Base-by-base conservation (phyloP, 2,797 vertebrate species). In the Potorous gilbertii region DNA sequence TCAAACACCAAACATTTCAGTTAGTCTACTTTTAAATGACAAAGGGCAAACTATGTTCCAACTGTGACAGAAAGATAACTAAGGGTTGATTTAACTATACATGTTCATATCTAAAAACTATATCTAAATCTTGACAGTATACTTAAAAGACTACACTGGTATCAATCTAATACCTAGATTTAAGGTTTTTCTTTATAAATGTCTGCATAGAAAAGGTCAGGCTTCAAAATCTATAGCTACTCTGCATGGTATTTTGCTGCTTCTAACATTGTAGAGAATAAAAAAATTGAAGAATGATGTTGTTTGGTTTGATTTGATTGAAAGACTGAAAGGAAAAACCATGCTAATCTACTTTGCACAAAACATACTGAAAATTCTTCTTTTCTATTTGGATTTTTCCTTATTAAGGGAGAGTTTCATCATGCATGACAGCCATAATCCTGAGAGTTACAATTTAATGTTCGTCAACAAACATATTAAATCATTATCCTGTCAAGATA, bases 141-240 rank as follows among this genome's bases (percentile, higher is more conserved):
- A 94, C 92, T 66, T 91, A 89, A 94, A 96, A 95, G 54, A 54
- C 46, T 94, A 8, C 66, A 52, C 0, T 57, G 56, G 97, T 96
- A 96, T 96, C 92, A 96, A 91, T 92, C 46, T 34, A 97, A 96
- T 66, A 97, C 94, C 57, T 91, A 96, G 93, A 95, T 94, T 96
- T 95, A 93, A 96, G 93, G 56, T 93, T 87, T 40, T 87, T 27
- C 66, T 81, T 46, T 81, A 40, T 87, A 50, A 95, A 91, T 92
- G 94, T 96, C 94, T 90, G 0, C 1, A n/a, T 0, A 5, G 54
- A 92, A 97, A 96, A 95, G 6, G n/a, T 34, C 0, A 94, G 91
- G 11, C 74, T 87, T 87, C 74, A 50, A 50, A 87, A 87, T 87
- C 40, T 87, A 87, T 87, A 87, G 74, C 50, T 46, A 46, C 74